Base-by-base conservation (phyloP, 1,140 invertebrate species). In the Aphaenogaster floridana region DNA sequence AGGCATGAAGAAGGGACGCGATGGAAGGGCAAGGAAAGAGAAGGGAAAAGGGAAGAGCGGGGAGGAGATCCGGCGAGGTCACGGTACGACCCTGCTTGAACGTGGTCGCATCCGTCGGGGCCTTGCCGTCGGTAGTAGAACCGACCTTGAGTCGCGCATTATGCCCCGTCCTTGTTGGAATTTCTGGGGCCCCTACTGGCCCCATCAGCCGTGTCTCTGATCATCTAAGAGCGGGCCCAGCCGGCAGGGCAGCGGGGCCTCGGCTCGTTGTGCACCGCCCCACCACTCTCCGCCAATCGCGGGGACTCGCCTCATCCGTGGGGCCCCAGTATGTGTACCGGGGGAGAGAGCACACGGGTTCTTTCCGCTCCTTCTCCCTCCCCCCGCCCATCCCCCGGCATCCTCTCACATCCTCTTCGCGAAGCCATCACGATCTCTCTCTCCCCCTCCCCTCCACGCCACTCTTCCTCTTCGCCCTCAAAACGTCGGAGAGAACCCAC, bases 121-220 rank as follows among this genome's bases (percentile, higher is more conserved):
- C 81, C 76, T 50, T 77, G 74, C 86, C 88, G 90, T 87, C 77
- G 92, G 94, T 95, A 95, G 94, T 95, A 95, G 93, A 95, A 94
- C 93, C 95, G 95, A 95, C 95, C 95, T 95, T 95, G 95, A 95
- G 94, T 95, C 94, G 94, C 94, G 92, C 93, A 94, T 94, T 93
- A 95, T 93, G 92, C 91, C 89, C 89, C 94, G 93, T 94, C 94
- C 94, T 95, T 94, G 94, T 94, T 95, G 95, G 94, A 95, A 95
- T 95, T 95, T 95, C 94, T 95, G 93, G 93, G 91, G 91, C 91
- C 92, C 83, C 87, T 86, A 90, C 89, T 86, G 90, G 93, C 91
- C 91, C 66, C 93, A 93, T 94, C 93, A 92, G 93, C 92, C 87
- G 86, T 93, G 92, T 93, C 93, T 94, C 91, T 69, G 66, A 92